Evolutionary conservation across 2,888 invertebrate genomes (phyloP).

Genomic region (Lochmaea capreae): DNA sequence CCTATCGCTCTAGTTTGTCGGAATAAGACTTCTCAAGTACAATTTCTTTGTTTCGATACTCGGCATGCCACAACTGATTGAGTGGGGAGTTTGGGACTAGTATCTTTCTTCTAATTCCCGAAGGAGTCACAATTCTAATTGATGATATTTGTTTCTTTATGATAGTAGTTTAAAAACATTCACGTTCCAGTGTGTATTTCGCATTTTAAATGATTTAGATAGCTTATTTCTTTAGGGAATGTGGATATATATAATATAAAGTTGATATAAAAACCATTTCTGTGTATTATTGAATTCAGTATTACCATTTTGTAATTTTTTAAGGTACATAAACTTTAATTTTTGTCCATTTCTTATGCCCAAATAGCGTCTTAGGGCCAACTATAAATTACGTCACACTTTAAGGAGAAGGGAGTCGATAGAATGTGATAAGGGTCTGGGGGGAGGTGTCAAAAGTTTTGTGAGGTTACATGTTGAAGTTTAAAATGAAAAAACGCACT

Average conservation of each 20-base stretch:
- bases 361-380: too few species aligned
- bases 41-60: slow-evolving; percentile 64
- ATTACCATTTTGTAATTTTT: neutral
- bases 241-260: neutral
- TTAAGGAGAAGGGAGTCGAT: too few species aligned
- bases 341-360: too few species aligned
- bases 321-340: neutral
- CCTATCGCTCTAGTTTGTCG: slow-evolving; percentile 62
- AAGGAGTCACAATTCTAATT: slow-evolving; percentile 59
- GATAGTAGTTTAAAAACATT: slow-evolving; percentile 50
- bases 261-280: neutral
- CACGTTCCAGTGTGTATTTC: slow-evolving; percentile 40
- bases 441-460: too few species aligned
- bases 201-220: slow-evolving; percentile 31
- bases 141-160: slow-evolving; percentile 58
- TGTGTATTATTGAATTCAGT: neutral
- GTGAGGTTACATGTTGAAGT: too few species aligned
- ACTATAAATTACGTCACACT: too few species aligned
- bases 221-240: slow-evolving; percentile 15
- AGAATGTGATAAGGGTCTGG: too few species aligned
- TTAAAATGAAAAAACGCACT: too few species aligned
- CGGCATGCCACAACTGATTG: slow-evolving; percentile 64
- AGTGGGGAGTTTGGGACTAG: slow-evolving; percentile 63
- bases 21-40: slow-evolving; percentile 63
- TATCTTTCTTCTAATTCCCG: slow-evolving; percentile 57